Percentiles rank a stretch among this genome's conserved stretches.
Evolutionary conservation across 2,797 vertebrate species (phyloP).

Genomic region (Pelodytes ibericus): DNA sequence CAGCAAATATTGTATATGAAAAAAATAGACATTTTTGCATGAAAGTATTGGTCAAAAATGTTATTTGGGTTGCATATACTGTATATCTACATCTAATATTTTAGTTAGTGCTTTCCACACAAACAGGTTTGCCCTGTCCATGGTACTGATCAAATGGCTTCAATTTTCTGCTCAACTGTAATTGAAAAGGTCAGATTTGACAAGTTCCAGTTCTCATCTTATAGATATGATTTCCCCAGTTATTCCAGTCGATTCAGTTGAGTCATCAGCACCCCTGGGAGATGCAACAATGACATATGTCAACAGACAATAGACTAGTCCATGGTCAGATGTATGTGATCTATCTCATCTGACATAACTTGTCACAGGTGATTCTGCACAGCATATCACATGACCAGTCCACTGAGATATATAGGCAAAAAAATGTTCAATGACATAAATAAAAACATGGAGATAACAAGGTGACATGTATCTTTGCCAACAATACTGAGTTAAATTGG

Average conservation of each 20-base stretch:
- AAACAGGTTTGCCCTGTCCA: too few relatives aligned
- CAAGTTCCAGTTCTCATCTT: conserved; percentile 16
- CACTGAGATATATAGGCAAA: too few relatives aligned
- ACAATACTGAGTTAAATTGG: conserved; percentile 20
- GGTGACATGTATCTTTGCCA: neutral
- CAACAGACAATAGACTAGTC: conserved; percentile 24
- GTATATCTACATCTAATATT: too few relatives aligned
- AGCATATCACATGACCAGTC: conserved; percentile 13
- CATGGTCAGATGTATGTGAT: conserved; percentile 22
- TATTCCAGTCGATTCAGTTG: conserved; percentile 14
- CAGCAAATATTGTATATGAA: too few relatives aligned
- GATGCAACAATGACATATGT: conserved; percentile 36
- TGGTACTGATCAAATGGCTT: conserved; percentile 27
- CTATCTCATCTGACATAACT: conserved; percentile 45
- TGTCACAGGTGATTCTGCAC: conserved; percentile 35
- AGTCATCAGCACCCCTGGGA: conserved; percentile 13
- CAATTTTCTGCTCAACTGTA: neutral
- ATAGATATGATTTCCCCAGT: conserved; percentile 16
- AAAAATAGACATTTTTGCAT: too few relatives aligned
- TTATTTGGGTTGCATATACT: too few relatives aligned
- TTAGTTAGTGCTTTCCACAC: neutral
- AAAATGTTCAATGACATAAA: too few relatives aligned
- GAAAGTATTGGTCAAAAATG: too few relatives aligned
- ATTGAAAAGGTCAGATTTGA: conserved; percentile 39
- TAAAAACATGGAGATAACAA: conserved; percentile 12